phyloP scores from a whole-genome alignment of 2,113 vertebrate species.

The Tupaia tana region DNA sequence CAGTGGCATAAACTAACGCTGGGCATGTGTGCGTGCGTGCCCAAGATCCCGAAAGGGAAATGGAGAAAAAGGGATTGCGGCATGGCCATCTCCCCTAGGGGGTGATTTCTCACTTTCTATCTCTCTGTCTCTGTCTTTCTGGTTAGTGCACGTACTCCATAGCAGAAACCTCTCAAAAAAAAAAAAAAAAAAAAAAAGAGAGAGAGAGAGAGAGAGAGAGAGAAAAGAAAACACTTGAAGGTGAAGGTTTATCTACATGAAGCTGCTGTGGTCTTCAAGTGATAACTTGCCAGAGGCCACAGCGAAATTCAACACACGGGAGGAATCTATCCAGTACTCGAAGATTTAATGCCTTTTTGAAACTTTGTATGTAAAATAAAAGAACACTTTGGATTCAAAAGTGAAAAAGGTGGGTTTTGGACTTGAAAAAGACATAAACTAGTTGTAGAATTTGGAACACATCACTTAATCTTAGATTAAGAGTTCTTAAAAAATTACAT shows the following conservation, averaged over 20 bases:
- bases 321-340: neutral
- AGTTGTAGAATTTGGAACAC: neutral
- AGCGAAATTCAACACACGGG: neutral
- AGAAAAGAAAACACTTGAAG: neutral
- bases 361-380: conserved; percentile 8
- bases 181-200: too few species aligned
- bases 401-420: neutral
- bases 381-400: neutral
- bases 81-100: too few species aligned
- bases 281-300: neutral
- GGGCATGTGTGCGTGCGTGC: too few species aligned
- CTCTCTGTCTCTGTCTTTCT: too few species aligned
- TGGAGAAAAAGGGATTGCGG: too few species aligned
- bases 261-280: neutral
- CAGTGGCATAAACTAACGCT: too few species aligned
- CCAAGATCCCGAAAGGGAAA: too few species aligned
- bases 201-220: too few species aligned
- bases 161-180: too few species aligned
- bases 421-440: neutral
- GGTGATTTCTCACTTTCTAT: too few species aligned
- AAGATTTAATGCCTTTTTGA: neutral
- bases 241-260: neutral
- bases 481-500: neutral
- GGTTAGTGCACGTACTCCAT: too few species aligned
- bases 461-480: neutral